Percentiles rank a stretch among this genome's conserved stretches.
Conservation (phyloP, 2,888 invertebrate species). For the Lapara coniferarum region DNA sequence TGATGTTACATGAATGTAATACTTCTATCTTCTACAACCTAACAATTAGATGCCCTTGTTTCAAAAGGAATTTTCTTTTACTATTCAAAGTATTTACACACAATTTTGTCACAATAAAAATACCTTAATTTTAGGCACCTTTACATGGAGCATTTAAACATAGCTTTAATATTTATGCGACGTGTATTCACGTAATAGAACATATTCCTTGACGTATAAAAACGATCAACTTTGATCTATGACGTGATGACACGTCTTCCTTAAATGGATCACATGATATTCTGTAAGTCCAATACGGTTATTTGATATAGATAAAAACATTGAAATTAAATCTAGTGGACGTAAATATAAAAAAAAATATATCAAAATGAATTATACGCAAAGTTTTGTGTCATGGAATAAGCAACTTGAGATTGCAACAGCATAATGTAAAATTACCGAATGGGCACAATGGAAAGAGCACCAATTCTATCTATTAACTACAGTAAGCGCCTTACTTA, state of each 20-base stretch:
- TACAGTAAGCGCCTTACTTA: not conserved
- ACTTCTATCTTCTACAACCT: conserved; percentile 1
- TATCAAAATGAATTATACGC: conserved; percentile 13
- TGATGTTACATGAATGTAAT: not conserved
- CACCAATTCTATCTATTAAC: not conserved
- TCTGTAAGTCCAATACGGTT: conserved; percentile 1
- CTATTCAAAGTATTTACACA: conserved; percentile 11
- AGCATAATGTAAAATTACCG: not conserved
- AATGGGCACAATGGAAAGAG: not conserved
- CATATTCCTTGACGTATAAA: not conserved
- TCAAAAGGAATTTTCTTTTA: conserved; percentile 1
- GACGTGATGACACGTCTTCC: conserved; percentile 7
- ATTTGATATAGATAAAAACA: conserved; percentile 6
- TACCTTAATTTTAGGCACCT: conserved; percentile 17
- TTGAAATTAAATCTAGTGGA: conserved; percentile 20
- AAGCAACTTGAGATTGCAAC: not conserved
- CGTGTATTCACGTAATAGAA: conserved; percentile 9
- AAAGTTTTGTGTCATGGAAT: conserved; percentile 1
- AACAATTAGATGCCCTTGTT: conserved; percentile 12
- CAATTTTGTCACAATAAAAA: conserved; percentile 1
- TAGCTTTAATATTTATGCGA: conserved; percentile 13
- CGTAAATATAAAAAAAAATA: conserved; percentile 19
- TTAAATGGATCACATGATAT: conserved; percentile 16
- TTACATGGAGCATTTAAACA: conserved; percentile 14
- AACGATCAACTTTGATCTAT: not conserved